Evolutionary conservation across 1,140 invertebrate species (phyloP), one percentile per base, ranked within the genome.

Genomic region (Drosophila tsacasi): DNA sequence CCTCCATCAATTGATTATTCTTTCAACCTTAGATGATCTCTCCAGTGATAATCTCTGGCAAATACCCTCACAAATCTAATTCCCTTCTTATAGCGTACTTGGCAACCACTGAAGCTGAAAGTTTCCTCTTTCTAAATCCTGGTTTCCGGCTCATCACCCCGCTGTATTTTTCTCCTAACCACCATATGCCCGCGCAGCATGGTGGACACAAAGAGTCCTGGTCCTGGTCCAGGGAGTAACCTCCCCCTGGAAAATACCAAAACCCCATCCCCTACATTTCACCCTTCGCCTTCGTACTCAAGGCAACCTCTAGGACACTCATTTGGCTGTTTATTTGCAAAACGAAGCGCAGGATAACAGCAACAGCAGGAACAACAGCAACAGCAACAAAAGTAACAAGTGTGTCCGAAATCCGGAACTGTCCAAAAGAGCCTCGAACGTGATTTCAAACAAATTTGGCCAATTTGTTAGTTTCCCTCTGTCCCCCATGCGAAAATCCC

Each of bases 321-420:
- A 72, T 90, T 90, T 90, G 84, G 84, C 84, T 90, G 84, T 89
- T 89, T 89, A 89, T 89, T 89, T 89, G 84, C 84, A 89, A 67
- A 86, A 86, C 83, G 83, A 66, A 83, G 63, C 83, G 50, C 71
- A 89, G 77, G 81, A 89, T 90, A 89, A 89, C 79, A 90, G 87
- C 85, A 57, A 32, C 52, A 65, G 25, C 67, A 73, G 47, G 47
- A 81, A 89, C 84, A 87, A 76, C 66, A 80, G 79, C 47, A 58
- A 32, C 52, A 65, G 19, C 68, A 74, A 74, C 68, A 75, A 50
- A 39, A 35, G 59, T 60, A 79, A 79, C 79, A 87, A 85, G 68
- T 78, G 78, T 73, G 75, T 78, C 74, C 80, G 71, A 76, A 52
- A 64, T 61, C 71, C 39, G 44, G 35, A 49, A 62, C 47, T 73